Percentiles rank a stretch among this genome's conserved stretches.
Conservation (phyloP, 1,140 invertebrate genomes). For the Zaprionus taronus region DNA sequence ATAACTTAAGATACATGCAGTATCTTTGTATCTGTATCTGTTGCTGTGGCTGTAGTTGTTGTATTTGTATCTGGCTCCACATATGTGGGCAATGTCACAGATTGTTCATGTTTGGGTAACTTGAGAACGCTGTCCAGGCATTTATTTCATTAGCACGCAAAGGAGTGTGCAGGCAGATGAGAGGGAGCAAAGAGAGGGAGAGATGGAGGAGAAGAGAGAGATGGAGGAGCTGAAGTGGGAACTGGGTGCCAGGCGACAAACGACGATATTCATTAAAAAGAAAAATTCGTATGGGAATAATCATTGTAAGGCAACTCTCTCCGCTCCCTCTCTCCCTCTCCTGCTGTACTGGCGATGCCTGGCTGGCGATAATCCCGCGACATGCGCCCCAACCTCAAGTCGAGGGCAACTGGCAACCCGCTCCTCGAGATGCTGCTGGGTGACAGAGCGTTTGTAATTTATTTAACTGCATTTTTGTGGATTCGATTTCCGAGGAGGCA, state of each 20-base stretch:
- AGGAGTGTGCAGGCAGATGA: constrained; percentile 49
- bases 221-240: neutral
- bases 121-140: constrained; percentile 76
- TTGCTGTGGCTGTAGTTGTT: neutral
- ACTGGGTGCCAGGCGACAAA: constrained; percentile 11
- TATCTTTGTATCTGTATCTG: constrained; percentile 32
- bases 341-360: constrained; percentile 53
- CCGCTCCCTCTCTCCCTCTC: neutral
- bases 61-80: neutral
- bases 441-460: constrained; percentile 83
- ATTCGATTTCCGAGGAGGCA: constrained; percentile 73
- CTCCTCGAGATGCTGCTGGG: constrained; percentile 60
- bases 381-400: constrained; percentile 58
- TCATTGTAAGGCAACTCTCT: constrained; percentile 24
- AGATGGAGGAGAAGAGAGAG: no score
- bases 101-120: constrained; percentile 75
- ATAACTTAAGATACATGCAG: constrained; percentile 64
- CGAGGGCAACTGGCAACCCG: constrained; percentile 13
- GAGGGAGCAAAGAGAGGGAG: constrained; percentile 4
- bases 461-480: constrained; percentile 83
- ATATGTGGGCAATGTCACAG: constrained; percentile 70
- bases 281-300: constrained; percentile 57
- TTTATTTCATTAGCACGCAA: constrained; percentile 80
- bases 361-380: constrained; percentile 70
- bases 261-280: constrained; percentile 69